These are phyloP conservation scores for Brachyhypopomus gauderio DNA, from an alignment of 2,113 vertebrate genomes.

Conservation along the genomic window DNA sequence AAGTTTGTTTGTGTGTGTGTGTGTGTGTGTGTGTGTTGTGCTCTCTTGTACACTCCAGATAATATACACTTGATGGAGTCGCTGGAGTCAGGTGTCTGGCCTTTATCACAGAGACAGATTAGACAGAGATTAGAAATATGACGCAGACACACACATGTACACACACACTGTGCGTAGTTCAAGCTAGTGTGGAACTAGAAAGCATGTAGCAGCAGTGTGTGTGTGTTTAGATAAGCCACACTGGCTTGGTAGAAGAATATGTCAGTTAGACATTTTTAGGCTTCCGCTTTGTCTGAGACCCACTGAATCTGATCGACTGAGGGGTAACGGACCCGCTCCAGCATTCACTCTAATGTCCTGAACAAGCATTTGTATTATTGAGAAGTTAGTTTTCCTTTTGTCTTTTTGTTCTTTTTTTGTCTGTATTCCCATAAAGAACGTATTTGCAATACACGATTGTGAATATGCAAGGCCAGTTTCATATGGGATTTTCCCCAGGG, in stretches of 20 bases:
- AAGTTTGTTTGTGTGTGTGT: constrained; percentile 70
- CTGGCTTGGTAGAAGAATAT: constrained; percentile 49
- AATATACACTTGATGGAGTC: constrained; percentile 82
- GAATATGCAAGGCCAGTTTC: constrained; percentile 34
- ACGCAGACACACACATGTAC: constrained; percentile 35
- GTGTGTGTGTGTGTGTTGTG: constrained; percentile 54
- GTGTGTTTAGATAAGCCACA: constrained; percentile 56
- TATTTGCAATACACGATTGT: constrained; percentile 26
- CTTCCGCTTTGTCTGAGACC: constrained; percentile 43
- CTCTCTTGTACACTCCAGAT: constrained; percentile 80
- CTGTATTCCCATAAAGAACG: constrained; percentile 40
- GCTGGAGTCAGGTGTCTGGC: constrained; percentile 87
- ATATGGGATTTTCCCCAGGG: neutral
- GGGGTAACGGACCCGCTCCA: constrained; percentile 27
- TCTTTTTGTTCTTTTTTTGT: neutral
- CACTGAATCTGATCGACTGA: constrained; percentile 40
- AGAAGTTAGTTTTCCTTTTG: neutral
- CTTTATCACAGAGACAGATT: constrained; percentile 85
- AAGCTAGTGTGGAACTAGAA: constrained; percentile 26
- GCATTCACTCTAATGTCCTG: constrained; percentile 37
- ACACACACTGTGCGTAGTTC: constrained; percentile 13
- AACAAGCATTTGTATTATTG: constrained; percentile 49
- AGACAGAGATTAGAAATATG: constrained; percentile 68
- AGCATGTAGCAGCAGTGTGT: constrained; percentile 54
- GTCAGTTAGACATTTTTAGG: constrained; percentile 54